phyloP scores from a whole-genome alignment of 1,140 invertebrate species.

The Andrena cerasifolii region DNA sequence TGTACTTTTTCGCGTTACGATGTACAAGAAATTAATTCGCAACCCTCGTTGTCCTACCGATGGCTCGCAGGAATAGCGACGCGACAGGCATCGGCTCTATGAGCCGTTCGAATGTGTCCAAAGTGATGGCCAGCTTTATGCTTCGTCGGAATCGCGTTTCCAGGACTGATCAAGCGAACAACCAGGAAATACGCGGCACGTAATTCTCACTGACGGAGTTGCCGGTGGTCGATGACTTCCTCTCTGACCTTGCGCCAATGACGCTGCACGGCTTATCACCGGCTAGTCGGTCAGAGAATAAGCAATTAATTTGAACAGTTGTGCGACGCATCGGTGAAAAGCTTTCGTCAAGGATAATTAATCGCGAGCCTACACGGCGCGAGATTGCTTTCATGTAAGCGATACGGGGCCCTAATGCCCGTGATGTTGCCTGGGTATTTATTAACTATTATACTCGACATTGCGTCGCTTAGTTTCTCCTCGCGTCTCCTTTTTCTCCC shows the following conservation, averaged over 20 bases:
- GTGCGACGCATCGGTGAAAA: conserved; percentile 61
- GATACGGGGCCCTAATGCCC: conserved; percentile 30
- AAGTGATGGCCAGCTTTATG: not conserved
- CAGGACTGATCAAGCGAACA: not conserved
- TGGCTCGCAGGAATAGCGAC: no score
- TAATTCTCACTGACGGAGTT: not conserved
- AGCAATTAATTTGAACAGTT: conserved; percentile 60
- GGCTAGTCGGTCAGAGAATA: conserved; percentile 45
- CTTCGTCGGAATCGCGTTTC: not conserved
- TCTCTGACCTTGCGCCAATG: conserved; percentile 33
- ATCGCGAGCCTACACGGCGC: conserved; percentile 34
- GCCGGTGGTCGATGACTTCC: not conserved
- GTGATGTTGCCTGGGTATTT: conserved; percentile 48
- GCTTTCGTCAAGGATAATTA: conserved; percentile 64
- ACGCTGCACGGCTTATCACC: conserved; percentile 48
- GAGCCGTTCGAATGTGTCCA: no score
- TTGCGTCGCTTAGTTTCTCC: conserved; percentile 31
- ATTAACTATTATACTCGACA: conserved; percentile 52
- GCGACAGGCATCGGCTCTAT: no score
- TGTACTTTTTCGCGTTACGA: conserved; percentile 41
- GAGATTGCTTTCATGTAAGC: conserved; percentile 48
- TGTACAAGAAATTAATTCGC: no score
- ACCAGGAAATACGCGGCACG: not conserved
- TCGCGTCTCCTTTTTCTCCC: not conserved
- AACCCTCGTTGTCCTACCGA: no score